Conservation (phyloP, 2,888 invertebrate genomes). For the Parthenolecanium corni region DNA sequence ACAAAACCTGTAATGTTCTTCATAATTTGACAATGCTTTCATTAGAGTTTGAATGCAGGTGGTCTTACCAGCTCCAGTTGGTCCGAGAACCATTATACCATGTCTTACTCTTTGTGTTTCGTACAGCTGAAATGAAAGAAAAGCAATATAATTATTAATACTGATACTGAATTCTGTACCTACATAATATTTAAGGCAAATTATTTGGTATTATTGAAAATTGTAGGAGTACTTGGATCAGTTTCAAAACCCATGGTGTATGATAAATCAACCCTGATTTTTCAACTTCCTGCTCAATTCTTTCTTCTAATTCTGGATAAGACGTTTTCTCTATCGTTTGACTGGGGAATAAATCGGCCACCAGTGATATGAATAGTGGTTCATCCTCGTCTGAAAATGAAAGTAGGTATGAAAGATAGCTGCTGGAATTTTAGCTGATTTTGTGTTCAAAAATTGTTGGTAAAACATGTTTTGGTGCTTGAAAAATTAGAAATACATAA, state of each 20-base stretch:
- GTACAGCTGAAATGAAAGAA: constrained; percentile 52
- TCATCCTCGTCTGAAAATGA: constrained; percentile 72
- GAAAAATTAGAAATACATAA: too few species aligned
- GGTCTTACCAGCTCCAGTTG: constrained; percentile 90
- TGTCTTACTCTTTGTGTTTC: constrained; percentile 92
- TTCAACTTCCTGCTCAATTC: constrained; percentile 73
- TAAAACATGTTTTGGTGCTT: too few species aligned
- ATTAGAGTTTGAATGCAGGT: constrained; percentile 81
- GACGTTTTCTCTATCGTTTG: constrained; percentile 83
- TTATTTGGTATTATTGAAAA: neutral
- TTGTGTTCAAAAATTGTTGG: too few species aligned
- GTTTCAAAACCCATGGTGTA: constrained; percentile 88
- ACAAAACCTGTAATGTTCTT: constrained; percentile 64
- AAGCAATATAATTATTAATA: neutral
- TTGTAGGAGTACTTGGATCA: constrained; percentile 58
- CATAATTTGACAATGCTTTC: constrained; percentile 77
- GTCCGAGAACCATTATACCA: constrained; percentile 91
- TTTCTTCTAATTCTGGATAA: constrained; percentile 78
- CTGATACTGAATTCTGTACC: neutral
- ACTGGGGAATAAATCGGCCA: constrained; percentile 91
- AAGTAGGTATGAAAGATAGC: too few species aligned
- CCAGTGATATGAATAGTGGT: constrained; percentile 89
- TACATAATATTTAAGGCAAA: neutral
- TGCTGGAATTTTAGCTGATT: too few species aligned
- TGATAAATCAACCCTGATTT: constrained; percentile 72